Conservation (phyloP, 2,888 invertebrate genomes). For the Sarcophaga caerulescens region DNA sequence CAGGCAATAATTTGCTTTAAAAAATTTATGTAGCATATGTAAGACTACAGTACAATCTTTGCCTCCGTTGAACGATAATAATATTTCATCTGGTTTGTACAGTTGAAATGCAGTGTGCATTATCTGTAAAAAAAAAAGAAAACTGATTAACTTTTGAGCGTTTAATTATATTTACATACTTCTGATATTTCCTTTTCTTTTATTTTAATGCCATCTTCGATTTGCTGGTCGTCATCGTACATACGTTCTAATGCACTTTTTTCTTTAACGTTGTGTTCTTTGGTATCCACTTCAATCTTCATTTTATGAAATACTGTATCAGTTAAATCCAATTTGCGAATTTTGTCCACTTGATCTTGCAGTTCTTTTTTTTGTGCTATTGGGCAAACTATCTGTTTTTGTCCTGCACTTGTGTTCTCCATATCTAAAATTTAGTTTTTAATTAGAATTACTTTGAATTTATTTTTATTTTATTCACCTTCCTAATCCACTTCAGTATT, state of each 20-base stretch:
- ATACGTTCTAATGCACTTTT: constrained; percentile 1
- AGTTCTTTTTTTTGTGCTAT: background rate
- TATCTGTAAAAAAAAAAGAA: constrained; percentile 81
- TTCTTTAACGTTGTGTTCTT: background rate
- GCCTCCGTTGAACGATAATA: constrained; percentile 98
- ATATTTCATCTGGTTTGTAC: constrained; percentile 89
- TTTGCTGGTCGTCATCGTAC: constrained; percentile 20
- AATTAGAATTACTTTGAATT: background rate
- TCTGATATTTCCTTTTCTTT: constrained; percentile 39
- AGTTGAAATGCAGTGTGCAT: constrained; percentile 84
- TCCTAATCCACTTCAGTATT: background rate
- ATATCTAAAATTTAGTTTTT: background rate
- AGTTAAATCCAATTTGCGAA: background rate
- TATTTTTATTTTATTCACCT: background rate
- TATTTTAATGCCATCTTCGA: constrained; percentile 3
- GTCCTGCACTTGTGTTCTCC: background rate
- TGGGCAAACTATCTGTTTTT: background rate
- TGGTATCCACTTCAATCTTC: constrained; percentile 23
- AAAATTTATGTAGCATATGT: constrained; percentile 83
- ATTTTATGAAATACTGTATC: constrained; percentile 36
- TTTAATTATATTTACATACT: constrained; percentile 19
- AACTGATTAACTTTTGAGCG: background rate
- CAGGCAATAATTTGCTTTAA: constrained; percentile 75
- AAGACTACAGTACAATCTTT: constrained; percentile 98
- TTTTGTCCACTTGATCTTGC: background rate